phyloP scores from a whole-genome alignment of 2,888 invertebrate genomes.

The Thecocarcelia acutangulata region DNA sequence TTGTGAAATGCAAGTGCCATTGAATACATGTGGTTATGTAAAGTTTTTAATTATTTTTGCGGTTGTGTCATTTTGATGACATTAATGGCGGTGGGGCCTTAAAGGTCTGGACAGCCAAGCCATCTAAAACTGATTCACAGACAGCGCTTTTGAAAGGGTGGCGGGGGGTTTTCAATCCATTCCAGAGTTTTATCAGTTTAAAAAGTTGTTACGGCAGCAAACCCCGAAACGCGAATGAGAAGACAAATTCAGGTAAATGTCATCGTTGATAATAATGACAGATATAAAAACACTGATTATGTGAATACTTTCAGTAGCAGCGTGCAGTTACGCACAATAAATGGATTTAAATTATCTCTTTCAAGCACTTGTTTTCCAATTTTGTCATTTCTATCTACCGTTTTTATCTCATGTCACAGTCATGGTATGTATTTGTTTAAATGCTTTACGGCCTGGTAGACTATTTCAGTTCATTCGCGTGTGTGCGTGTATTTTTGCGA shows the following conservation, averaged over 20 bases:
- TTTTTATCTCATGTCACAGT: not conserved
- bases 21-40: conserved; percentile 62
- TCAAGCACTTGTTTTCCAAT: not conserved
- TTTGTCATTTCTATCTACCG: not conserved
- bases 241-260: conserved; percentile 39
- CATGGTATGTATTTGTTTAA: conserved; percentile 5
- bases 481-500: not conserved
- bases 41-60: conserved; percentile 69
- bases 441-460: not conserved
- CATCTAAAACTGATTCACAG: conserved; percentile 6
- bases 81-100: conserved; percentile 26
- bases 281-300: conserved; percentile 44
- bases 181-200: conserved; percentile 32
- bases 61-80: conserved; percentile 61
- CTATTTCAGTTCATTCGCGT: conserved; percentile 1
- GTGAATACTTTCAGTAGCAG: conserved; percentile 19
- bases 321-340: conserved; percentile 3
- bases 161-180: conserved; percentile 15
- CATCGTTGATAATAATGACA: conserved; percentile 54
- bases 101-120: conserved; percentile 3
- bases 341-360: conserved; percentile 35
- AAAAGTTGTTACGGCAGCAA: conserved; percentile 20
- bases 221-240: not conserved
- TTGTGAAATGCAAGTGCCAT: conserved; percentile 49
- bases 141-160: conserved; percentile 5